These are phyloP conservation scores for Zoanthus gigantus DNA, from an alignment of 92 coral and sea anemone genomes.

Conservation along the genomic window DNA sequence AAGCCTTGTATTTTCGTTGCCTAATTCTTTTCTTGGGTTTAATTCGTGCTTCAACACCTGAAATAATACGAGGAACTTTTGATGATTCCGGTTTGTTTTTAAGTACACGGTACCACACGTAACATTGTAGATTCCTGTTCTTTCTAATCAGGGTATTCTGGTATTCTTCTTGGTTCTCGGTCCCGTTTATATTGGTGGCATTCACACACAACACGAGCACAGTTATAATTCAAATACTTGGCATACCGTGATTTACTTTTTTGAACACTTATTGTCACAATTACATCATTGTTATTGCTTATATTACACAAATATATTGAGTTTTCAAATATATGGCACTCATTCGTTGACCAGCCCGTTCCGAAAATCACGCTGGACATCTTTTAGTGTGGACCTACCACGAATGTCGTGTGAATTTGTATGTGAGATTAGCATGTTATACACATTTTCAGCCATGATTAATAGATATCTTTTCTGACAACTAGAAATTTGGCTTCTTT, in stretches of 20 bases:
- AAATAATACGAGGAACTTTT: conserved; percentile 43
- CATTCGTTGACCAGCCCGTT: conserved; percentile 26
- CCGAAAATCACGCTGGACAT: conserved; percentile 34
- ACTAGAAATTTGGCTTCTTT: too few relatives aligned
- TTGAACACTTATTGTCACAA: conserved; percentile 26
- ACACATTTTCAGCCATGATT: too few relatives aligned
- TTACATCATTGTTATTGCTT: conserved; percentile 19
- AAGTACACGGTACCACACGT: conserved; percentile 24
- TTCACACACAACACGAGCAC: conserved; percentile 50
- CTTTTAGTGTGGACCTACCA: neutral
- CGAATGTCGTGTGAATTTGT: neutral
- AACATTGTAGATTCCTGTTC: conserved; percentile 30
- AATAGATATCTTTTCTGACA: too few relatives aligned
- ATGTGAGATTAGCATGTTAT: conserved; percentile 7
- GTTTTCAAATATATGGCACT: neutral
- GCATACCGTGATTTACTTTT: conserved; percentile 43
- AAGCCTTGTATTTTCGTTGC: conserved; percentile 1
- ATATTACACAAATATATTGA: conserved; percentile 21
- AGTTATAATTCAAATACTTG: conserved; percentile 24
- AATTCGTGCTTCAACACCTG: neutral
- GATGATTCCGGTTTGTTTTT: conserved; percentile 49
- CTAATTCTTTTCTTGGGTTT: conserved; percentile 1
- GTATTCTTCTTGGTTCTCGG: conserved; percentile 55
- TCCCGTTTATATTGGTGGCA: conserved; percentile 49
- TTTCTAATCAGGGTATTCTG: conserved; percentile 22